Evolutionary conservation across 1,140 invertebrate species (phyloP).

Genomic region (Musca vetustissima): DNA sequence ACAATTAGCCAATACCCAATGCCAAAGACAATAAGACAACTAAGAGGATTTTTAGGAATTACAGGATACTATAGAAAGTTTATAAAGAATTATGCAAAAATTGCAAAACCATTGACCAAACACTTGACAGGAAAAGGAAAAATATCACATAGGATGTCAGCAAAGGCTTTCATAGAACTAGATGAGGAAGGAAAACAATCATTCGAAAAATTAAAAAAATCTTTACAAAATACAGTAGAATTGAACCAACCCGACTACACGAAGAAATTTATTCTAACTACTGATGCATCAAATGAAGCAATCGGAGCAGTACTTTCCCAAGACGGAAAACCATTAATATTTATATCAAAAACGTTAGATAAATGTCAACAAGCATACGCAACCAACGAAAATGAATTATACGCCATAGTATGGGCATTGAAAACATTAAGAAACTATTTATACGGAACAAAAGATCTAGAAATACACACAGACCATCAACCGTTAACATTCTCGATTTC

Average conservation of each 20-base stretch:
- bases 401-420: constrained; percentile 56
- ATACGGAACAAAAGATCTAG: constrained; percentile 33
- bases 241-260: constrained; percentile 46
- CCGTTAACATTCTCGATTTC: constrained; percentile 52
- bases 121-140: constrained; percentile 31
- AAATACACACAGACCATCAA: constrained; percentile 46
- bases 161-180: constrained; percentile 17
- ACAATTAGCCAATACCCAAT: constrained; percentile 31
- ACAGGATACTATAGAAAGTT: constrained; percentile 38
- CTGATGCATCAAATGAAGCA: constrained; percentile 36
- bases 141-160: constrained; percentile 22
- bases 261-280: constrained; percentile 39
- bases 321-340: constrained; percentile 31
- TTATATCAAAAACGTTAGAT: constrained; percentile 46
- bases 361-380: constrained; percentile 39
- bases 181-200: constrained; percentile 32
- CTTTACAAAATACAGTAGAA: constrained; percentile 44
- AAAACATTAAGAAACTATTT: constrained; percentile 48
- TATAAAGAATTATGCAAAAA: constrained; percentile 34
- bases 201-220: constrained; percentile 53
- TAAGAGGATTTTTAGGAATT: constrained; percentile 37
- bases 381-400: constrained; percentile 37
- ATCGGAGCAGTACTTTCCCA: constrained; percentile 47
- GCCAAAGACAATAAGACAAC: constrained; percentile 30
- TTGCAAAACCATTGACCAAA: constrained; percentile 37